phyloP scores from a whole-genome alignment of 1,140 invertebrate species.

The Sipha flava region DNA sequence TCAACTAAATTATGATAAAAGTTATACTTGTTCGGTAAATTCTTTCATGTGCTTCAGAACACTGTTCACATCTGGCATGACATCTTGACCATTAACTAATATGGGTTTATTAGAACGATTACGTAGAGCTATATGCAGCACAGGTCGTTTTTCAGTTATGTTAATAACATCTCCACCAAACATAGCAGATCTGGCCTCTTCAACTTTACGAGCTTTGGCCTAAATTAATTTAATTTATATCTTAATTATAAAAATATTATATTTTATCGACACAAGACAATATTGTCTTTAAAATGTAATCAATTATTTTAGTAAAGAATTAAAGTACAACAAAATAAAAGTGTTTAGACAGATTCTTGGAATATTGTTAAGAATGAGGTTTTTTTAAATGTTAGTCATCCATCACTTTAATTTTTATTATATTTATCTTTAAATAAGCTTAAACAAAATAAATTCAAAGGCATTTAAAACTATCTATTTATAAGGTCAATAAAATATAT shows the following conservation, averaged over 20 bases:
- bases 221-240: constrained; percentile 41
- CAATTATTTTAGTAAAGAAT: no score
- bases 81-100: constrained; percentile 79
- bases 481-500: background rate
- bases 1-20: background rate
- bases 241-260: background rate
- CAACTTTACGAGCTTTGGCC: constrained; percentile 75
- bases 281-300: no score
- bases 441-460: background rate
- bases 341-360: no score
- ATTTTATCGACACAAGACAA: background rate
- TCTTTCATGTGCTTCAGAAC: constrained; percentile 92
- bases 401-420: no score
- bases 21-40: constrained; percentile 65
- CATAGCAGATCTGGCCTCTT: constrained; percentile 82
- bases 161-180: constrained; percentile 93
- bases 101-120: constrained; percentile 74
- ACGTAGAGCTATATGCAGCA: constrained; percentile 88
- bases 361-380: no score
- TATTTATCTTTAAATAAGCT: no score
- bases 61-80: constrained; percentile 85
- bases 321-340: no score
- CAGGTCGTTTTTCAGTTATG: constrained; percentile 92
- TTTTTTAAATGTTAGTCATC: no score
- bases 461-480: background rate